Base-by-base conservation (phyloP, 1,140 invertebrate genomes). In the Papilio aristodemus region DNA sequence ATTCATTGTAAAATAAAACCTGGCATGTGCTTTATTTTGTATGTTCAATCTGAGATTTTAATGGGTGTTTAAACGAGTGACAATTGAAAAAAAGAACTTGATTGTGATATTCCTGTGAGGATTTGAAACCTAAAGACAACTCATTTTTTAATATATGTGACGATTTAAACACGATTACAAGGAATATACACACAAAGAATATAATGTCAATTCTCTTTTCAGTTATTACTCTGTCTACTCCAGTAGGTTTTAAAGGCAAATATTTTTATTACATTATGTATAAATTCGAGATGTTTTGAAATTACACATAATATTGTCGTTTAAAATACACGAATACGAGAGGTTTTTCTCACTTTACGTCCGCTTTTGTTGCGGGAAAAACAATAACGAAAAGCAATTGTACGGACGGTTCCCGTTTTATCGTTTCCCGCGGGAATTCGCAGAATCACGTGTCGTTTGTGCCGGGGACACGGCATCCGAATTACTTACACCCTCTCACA, bases 371-470 rank as follows among this genome's bases (percentile, higher is more conserved):
- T 37, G 36, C 36, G 59, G 7, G 59, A 62, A 62, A 62, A 62
- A 62, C 59, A 62, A 62, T 62, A 62, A 62, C 36, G 13, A 14
- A 38, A 38, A 36, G 59, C 27, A 38, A 38, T 39, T 62, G 59
- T 9, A 38, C 4, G 27, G 32, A 17, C 59, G n/a, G 13, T 38
- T 62, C 32, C 59, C 36, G 59, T 62, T 62, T 60, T 60, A 60
- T 60, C 32, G 32, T 36, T 37, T 11, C 27, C 36, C 6, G 58
- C 32, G 14, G 58, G 58, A 38, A 38, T 60, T 60, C 58, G n/a
- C 13, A 32, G 58, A 60, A 60, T 60, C 58, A 37, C 58, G 17
- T 60, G 58, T 37, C 36, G 58, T 60, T 60, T 60, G 27, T 11
- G 32, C 10, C 58, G n/a, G 58, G 6, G 13, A 14, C 58, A 5